Conservation (phyloP, 92 coral and sea anemone species). For the Umimayanthus kanabou region DNA sequence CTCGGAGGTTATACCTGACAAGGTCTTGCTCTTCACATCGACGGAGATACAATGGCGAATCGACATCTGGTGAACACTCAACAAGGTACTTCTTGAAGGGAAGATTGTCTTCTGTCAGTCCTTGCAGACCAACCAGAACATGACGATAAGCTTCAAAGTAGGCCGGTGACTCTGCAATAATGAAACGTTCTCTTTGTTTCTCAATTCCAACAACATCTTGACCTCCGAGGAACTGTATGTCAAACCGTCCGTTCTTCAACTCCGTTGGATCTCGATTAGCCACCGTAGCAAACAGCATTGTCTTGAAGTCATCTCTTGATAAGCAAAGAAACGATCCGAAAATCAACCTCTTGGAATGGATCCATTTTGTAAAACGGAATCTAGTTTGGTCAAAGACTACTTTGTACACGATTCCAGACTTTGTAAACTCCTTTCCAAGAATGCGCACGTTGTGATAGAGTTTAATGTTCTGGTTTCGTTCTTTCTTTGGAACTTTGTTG, state of each 20-base stretch:
- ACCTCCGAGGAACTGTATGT: conserved; percentile 60
- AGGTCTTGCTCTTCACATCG: conserved; percentile 25
- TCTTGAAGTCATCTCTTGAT: conserved; percentile 53
- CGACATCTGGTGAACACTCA: conserved; percentile 65
- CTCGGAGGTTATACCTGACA: conserved; percentile 52
- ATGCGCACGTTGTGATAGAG: conserved; percentile 60
- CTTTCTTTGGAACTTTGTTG: conserved; percentile 49
- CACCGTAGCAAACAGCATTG: conserved; percentile 78
- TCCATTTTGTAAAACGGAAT: conserved; percentile 63
- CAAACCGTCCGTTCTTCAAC: conserved; percentile 53
- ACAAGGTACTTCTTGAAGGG: conserved; percentile 78
- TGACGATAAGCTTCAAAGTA: conserved; percentile 81
- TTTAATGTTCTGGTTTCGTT: conserved; percentile 60
- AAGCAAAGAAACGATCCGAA: conserved; percentile 79
- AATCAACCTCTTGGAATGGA: conserved; percentile 63
- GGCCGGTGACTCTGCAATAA: conserved; percentile 80
- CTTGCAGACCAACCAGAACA: conserved; percentile 71
- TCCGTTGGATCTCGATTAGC: conserved; percentile 62
- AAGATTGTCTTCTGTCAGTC: conserved; percentile 53
- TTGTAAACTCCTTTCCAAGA: conserved; percentile 51
- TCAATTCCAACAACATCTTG: conserved; percentile 64
- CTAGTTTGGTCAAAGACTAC: conserved; percentile 59
- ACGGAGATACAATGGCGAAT: conserved; percentile 69
- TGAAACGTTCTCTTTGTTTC: conserved; percentile 38
- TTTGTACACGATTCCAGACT: conserved; percentile 58